Base-by-base conservation (phyloP, 2,113 vertebrate species). In the Spilogale gracilis region DNA sequence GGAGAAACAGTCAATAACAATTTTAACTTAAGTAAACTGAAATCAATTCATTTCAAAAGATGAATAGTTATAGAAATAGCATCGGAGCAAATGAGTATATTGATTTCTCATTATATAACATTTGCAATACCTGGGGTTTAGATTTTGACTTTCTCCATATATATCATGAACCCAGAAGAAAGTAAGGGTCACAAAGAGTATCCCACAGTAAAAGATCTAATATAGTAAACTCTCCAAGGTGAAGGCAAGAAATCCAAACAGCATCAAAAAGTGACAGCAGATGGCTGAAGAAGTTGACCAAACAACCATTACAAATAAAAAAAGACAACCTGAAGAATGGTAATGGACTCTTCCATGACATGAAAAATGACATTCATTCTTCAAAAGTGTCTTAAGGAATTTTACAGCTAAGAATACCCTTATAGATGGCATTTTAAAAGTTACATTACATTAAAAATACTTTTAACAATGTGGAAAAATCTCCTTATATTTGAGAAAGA, bases 11-110 rank as follows among this genome's bases (percentile, higher is more conserved):
- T 58, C 30, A 48, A 43, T 87, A 74, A 52, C 25, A 52, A 45
- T 85, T 85, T 90, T 45, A 93, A 32, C 60, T 94, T 82, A 95
- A 82, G 79, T 71, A 85, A 85, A 78, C 27, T 80, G 21, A 85
- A 60, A 85, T 38, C 3, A 50, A 30, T 89, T 83, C 5, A 84
- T 54, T 92, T 89, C 10, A 67, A 89, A 67, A 63, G 52, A 32
- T 78, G 60, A 71, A 78, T 48, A 87, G 45, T 45, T 69, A 82
- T 0, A 79, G n/a, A 92, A 86, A 69, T 4, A 50, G 61, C 65
- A 65, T 65, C 61, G 63, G 84, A 95, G 18, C 54, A 71, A 80
- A 63, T 16, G 10, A 63, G 30, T 38, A 65, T 16, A 85, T 11
- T 71, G 27, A 54, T 16, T 93, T 90, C 60, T 54, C 13, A 21